A percentile compares a stretch with the other conserved stretches of the same genome.
phyloP scores from a whole-genome alignment of 2,113 vertebrate species.

The Meles meles region DNA sequence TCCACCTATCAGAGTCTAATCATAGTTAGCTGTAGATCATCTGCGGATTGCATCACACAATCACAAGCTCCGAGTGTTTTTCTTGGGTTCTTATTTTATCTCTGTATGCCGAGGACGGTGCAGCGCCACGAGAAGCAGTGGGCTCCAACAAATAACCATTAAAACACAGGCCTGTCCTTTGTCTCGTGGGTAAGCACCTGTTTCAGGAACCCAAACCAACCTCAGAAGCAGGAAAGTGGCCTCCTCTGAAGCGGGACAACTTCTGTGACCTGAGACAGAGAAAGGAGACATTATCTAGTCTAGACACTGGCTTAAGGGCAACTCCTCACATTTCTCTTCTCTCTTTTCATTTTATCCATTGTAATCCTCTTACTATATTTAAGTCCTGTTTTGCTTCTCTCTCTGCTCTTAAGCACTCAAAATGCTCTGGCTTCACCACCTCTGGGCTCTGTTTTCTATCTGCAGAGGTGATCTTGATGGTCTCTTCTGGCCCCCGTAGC shows the following conservation, averaged over 20 bases:
- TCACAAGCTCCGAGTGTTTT: background rate
- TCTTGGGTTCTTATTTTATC: background rate
- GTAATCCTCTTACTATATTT: constrained; percentile 43
- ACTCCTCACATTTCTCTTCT: constrained; percentile 44
- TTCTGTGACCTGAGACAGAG: background rate
- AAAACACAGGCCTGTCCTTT: background rate
- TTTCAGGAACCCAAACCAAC: background rate
- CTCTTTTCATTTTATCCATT: constrained; percentile 34
- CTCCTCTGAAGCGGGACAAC: background rate
- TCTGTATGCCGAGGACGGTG: background rate
- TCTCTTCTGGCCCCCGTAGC: background rate
- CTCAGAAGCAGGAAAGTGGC: background rate
- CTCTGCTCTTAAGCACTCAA: background rate
- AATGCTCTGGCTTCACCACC: background rate
- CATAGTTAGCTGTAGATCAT: background rate
- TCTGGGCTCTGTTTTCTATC: background rate
- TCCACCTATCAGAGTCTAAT: background rate
- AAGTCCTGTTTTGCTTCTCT: constrained; percentile 34
- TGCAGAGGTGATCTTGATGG: background rate
- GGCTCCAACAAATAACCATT: background rate
- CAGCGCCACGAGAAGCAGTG: background rate
- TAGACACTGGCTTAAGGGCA: constrained; percentile 52
- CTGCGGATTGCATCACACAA: background rate
- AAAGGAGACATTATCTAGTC: constrained; percentile 34
- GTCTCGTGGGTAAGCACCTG: background rate